Evolutionary conservation across 1,140 invertebrate genomes (phyloP).

Genomic region (Dufourea novaeangliae): DNA sequence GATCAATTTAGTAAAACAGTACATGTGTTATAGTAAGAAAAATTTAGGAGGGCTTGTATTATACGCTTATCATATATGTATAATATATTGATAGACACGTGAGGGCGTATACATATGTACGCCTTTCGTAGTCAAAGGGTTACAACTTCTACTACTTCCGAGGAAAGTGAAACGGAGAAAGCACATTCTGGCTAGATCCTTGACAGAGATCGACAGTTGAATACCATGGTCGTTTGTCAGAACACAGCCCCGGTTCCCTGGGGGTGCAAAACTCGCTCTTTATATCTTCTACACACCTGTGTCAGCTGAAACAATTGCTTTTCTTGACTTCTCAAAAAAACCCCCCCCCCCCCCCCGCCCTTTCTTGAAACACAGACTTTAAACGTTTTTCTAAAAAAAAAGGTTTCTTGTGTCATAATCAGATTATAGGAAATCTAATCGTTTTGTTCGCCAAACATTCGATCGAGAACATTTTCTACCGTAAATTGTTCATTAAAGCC

Average conservation of each 20-base stretch:
- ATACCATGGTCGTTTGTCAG: conserved; percentile 47
- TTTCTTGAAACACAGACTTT: background rate
- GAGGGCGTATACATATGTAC: no score
- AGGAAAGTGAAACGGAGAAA: conserved; percentile 49
- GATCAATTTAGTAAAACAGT: no score
- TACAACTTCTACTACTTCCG: conserved; percentile 24
- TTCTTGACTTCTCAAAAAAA: background rate
- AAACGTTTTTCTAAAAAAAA: background rate
- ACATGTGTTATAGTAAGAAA: no score
- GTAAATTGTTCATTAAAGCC: no score
- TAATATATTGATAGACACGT: no score
- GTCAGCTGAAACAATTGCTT: conserved; percentile 49
- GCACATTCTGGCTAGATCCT: conserved; percentile 15
- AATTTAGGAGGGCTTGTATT: no score
- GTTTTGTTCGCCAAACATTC: no score
- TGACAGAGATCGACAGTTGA: conserved; percentile 42
- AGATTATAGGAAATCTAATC: background rate
- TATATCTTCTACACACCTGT: conserved; percentile 55
- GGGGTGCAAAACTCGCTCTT: conserved; percentile 29
- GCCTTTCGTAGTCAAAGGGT: no score
- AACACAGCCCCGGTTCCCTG: conserved; percentile 26
- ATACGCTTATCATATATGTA: no score
- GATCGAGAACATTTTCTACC: background rate
- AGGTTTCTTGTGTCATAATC: no score
- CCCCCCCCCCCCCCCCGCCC: no score